Conservation (phyloP, 2,888 invertebrate genomes). For the Eugnorisma glareosa region DNA sequence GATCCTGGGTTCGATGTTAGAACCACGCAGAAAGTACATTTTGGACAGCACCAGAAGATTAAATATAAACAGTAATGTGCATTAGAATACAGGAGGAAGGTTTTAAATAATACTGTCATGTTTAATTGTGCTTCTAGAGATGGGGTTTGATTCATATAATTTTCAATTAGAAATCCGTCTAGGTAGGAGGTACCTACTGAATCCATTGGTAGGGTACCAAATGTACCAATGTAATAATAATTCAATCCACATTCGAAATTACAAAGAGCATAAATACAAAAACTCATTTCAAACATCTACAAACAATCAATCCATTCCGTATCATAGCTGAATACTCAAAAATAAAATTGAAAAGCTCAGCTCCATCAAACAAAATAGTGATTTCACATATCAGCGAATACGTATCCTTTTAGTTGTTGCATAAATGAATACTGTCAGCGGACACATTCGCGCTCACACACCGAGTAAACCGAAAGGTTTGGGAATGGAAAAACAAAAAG, state of each 20-base stretch:
- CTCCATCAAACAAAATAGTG: conserved; percentile 80
- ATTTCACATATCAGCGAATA: conserved; percentile 84
- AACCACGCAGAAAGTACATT: not conserved
- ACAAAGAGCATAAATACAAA: conserved; percentile 42
- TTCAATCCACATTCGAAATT: conserved; percentile 14
- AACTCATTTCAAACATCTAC: conserved; percentile 51
- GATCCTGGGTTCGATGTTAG: conserved; percentile 12
- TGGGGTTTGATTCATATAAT: not conserved
- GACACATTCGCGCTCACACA: conserved; percentile 75
- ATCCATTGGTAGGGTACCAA: not conserved
- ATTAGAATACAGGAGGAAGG: not conserved
- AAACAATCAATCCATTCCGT: conserved; percentile 56
- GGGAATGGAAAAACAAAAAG: conserved; percentile 81
- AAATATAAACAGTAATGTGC: not conserved
- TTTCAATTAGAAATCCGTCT: not conserved
- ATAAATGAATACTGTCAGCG: conserved; percentile 86
- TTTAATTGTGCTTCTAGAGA: not conserved
- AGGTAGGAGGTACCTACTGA: no score
- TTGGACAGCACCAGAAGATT: not conserved
- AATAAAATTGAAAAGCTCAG: conserved; percentile 72
- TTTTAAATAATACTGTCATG: not conserved
- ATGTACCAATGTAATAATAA: conserved; percentile 5
- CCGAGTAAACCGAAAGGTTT: conserved; percentile 77
- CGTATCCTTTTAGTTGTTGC: conserved; percentile 80
- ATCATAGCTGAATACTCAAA: conserved; percentile 55